phyloP scores from a whole-genome alignment of 2,797 vertebrate genomes.

The Tinamus major region DNA sequence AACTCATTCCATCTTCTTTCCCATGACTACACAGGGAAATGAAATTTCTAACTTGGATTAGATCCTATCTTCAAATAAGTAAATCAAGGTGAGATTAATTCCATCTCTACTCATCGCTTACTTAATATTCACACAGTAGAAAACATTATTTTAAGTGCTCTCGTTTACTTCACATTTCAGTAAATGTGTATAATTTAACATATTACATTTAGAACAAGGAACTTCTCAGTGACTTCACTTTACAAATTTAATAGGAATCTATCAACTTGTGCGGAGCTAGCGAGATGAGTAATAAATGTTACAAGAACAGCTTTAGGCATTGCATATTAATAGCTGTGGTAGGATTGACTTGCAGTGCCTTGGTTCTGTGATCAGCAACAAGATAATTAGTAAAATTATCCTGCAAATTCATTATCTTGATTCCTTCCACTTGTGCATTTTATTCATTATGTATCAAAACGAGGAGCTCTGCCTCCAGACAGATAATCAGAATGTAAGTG shows the following conservation, averaged over 20 bases:
- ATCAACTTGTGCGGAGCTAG: constrained; percentile 47
- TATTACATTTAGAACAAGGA: constrained; percentile 52
- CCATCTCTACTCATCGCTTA: background rate
- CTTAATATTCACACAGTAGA: background rate
- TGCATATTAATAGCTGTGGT: constrained; percentile 61
- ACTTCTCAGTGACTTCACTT: background rate
- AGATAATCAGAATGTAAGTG: constrained; percentile 62
- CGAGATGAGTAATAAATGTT: constrained; percentile 69
- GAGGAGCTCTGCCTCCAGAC: constrained; percentile 61
- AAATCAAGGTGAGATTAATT: constrained; percentile 2
- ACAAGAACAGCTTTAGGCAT: constrained; percentile 65
- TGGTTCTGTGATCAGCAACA: constrained; percentile 64
- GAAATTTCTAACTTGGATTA: background rate
- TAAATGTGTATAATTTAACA: constrained; percentile 64
- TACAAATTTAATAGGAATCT: constrained; percentile 67
- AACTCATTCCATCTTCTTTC: background rate
- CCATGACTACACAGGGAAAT: background rate
- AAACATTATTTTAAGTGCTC: constrained; percentile 46
- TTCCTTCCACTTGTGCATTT: constrained; percentile 74
- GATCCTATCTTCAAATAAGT: constrained; percentile 1
- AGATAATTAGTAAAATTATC: constrained; percentile 78
- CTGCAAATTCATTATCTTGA: constrained; percentile 76
- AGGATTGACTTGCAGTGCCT: constrained; percentile 62
- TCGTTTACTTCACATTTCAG: background rate
- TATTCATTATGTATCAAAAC: constrained; percentile 72